Conservation (phyloP, 2,113 vertebrate genomes). For the Grantiella picta region DNA sequence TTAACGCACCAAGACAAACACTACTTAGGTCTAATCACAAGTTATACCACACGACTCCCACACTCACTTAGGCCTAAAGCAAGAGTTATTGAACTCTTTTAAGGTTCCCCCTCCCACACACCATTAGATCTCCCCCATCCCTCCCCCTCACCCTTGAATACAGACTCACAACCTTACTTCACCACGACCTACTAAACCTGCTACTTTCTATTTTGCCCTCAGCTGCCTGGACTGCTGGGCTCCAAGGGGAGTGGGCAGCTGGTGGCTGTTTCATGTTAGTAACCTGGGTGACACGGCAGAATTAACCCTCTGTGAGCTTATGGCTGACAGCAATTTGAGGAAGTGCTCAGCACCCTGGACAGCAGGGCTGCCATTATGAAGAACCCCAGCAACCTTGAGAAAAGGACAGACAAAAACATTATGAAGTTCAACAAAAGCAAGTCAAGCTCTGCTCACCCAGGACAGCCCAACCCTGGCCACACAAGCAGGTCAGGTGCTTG, state of each 20-base stretch:
- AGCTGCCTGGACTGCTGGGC: neutral
- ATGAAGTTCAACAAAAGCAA: neutral
- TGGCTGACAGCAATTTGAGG: neutral
- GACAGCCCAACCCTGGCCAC: neutral
- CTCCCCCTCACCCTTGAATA: neutral
- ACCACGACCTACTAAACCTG: neutral
- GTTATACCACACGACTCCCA: conserved; percentile 67
- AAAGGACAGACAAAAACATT: neutral
- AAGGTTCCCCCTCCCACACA: neutral
- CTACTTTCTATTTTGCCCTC: neutral
- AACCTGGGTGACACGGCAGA: neutral
- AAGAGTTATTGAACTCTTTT: conserved; percentile 34
- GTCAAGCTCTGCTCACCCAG: neutral
- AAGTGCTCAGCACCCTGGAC: neutral
- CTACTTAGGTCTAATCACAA: conserved; percentile 66
- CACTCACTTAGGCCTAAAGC: conserved; percentile 47
- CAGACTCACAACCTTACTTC: neutral
- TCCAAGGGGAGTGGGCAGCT: neutral
- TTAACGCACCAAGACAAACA: conserved; percentile 62
- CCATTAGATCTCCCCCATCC: neutral
- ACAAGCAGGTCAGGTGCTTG: rapidly evolving
- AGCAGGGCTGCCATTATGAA: neutral
- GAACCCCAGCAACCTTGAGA: neutral
- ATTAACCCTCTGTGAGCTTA: neutral
- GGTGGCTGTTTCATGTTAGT: neutral